Base-by-base conservation (phyloP, 2,888 invertebrate species). In the Lamproptera curius region DNA sequence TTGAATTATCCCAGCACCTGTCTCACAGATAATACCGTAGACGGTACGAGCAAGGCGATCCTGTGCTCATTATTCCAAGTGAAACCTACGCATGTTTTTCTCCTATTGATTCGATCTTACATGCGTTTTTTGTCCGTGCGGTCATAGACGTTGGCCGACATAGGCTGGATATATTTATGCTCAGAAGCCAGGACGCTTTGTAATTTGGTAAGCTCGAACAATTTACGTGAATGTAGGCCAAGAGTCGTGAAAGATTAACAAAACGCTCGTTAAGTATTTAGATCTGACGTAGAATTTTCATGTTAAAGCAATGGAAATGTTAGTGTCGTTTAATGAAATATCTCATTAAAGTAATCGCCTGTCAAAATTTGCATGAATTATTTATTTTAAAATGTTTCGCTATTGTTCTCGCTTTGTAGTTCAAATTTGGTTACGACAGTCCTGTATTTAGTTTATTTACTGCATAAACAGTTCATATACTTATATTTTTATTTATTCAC, bases 11-110 rank as follows among this genome's bases (percentile, higher is more conserved):
- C n/a, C n/a, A n/a, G n/a, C n/a, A n/a, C 76, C 76, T 75, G 70
- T 72, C 63, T 59, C 51, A 33, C 56, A 55, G 56, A 62, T 31
- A n/a, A n/a, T n/a, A n/a, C n/a, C n/a, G n/a, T 40, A 44, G 62
- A 67, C 63, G 64, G 63, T 63, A 55, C n/a, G n/a, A n/a, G n/a
- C n/a, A n/a, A n/a, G n/a, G n/a, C n/a, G n/a, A n/a, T n/a, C 62
- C 53, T 54, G 59, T 62, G 59, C 10, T 56, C 61, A 57, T 56
- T 59, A 57, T 56, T 55, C 53, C 44, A 48, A 51, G 37, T 31
- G 51, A 49, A 52, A 33, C 34, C 15, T 36, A 16, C 34, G 16
- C n/a, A 9, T 34, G 34, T 49, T 49, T 48, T 49, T 17, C 36
- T 36, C 14, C 43, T 49, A 43, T 43, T 43, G 48, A 43, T 43